Evolutionary conservation across 2,113 vertebrate species (phyloP), one percentile per base, ranked within the genome.

Genomic region (Galemys pyrenaicus): DNA sequence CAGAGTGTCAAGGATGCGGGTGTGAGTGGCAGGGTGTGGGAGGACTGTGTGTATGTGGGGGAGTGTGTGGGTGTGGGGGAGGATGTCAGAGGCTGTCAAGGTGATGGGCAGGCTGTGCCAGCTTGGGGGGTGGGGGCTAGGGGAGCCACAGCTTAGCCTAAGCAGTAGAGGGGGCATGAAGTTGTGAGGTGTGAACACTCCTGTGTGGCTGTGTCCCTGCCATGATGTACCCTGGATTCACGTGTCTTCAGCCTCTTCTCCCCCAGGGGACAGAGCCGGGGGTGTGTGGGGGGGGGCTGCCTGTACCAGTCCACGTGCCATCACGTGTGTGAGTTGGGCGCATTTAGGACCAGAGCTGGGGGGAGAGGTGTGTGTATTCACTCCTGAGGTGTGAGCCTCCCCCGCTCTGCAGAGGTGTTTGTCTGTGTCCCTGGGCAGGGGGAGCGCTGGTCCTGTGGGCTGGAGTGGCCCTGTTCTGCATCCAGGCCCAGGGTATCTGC

Each of bases 1-100:
- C 94, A 95, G 95, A 97, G 95, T 96, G 97, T 94, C 92, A 97
- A 70, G 87, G 90, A 73, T 64, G 92, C 71, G 37, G 87, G 94
- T 74, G 94, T 95, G 97, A 97, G 96, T 97, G 96, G 96, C 97
- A 97, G 96, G 64, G 92, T 78, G 92, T 97, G 85, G 96, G 97
- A 91, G 79, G 92, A 20, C 88, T 35, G 32, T 80, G 94, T 85
- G 96, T 85, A 95, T 62, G 51, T 20, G 65, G 67, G 83, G 92
- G 92, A 32, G 82, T 84, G 78, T 58, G 96, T 80, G 89, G 96
- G 86, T 65, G 93, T 92, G 94, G 89, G 62, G 90, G 92, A 71
- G 95, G 75, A 60, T 94, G 97, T 89, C 94, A 95, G 88, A 84
- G 94, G 54, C 96, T 96, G 97, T 94, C 96, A 95, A 92, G 95